Evolutionary conservation across 1,140 invertebrate genomes (phyloP), one percentile per base, ranked within the genome.

Genomic region (Trichonephila clavata): DNA sequence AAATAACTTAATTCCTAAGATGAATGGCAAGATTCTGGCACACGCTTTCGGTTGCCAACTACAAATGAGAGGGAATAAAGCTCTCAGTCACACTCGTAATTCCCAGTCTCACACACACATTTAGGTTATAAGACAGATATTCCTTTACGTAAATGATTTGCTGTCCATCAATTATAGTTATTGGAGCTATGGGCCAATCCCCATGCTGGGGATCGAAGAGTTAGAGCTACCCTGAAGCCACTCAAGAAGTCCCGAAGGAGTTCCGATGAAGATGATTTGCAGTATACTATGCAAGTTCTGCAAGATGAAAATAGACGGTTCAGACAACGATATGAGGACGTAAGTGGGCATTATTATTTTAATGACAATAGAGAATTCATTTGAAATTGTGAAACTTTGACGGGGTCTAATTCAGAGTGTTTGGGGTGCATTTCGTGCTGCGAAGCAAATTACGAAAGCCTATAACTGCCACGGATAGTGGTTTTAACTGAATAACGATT

Each of bases 141-240:
- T 68, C 18, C 43, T 60, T 87, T 93, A 50, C 92, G 92, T 93
- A 59, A 93, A 93, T 93, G 92, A 93, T 88, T 61, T 88, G 92
- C 65, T 61, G 90, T 80, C 92, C 65, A 24, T 81, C 43, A 27
- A 27, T 94, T 96, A 16, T 96, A 98, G 98, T 96, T 98, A 39
- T 97, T 99, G 94, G 98, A 99, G 96, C 96, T 99, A 43, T 97
- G 97, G 94, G 96, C 98, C 94, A 99, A 99, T 96, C 98, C 98
- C 3, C 97, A 97, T 95, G 98, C 98, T 2, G 97, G 97, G 8
- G 98, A 98, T 95, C 98, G 98, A 94, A 96, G 98, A 93, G 95
- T 96, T 24, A 93, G 96, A 50, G 96, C 96, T 32, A 96, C 96
- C 13, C 94, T 97, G n/a, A 96, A 96, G 89, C 96, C 96, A 50